A percentile compares a stretch with the other conserved stretches of the same genome.
Conservation (phyloP, 1,140 invertebrate genomes). For the Oedothorax gibbosus region DNA sequence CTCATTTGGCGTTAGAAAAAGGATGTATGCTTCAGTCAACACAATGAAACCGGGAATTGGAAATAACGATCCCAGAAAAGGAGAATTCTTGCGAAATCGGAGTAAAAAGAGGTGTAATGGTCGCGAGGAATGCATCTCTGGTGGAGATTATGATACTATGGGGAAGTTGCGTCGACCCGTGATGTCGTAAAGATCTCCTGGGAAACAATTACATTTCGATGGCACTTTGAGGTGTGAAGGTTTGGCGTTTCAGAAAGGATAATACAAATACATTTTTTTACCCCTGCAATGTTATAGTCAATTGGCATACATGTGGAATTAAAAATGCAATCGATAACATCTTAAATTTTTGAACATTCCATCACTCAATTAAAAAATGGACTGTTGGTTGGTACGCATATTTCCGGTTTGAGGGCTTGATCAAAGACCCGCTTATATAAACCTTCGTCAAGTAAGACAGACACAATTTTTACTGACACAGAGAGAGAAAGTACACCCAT, state of each 20-base stretch:
- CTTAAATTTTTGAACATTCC: no score
- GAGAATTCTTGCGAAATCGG: conserved; percentile 12
- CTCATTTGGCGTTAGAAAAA: not conserved
- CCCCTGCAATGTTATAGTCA: not conserved
- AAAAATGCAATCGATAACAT: no score
- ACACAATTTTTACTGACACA: no score
- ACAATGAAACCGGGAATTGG: conserved; percentile 37
- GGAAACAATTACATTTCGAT: not conserved
- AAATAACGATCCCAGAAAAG: conserved; percentile 3
- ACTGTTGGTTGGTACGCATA: no score
- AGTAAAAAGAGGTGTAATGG: conserved; percentile 3
- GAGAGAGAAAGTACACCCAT: no score
- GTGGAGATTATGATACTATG: no score
- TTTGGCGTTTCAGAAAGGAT: not conserved
- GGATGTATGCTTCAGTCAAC: conserved; percentile 42
- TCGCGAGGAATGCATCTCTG: not conserved
- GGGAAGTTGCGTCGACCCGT: no score
- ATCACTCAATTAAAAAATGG: no score
- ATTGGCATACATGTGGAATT: no score
- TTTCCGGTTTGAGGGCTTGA: no score
- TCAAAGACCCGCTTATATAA: no score
- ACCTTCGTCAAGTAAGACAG: no score
- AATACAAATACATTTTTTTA: not conserved
- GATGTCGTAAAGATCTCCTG: not conserved
- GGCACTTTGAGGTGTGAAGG: not conserved